A percentile compares a stretch with the other conserved stretches of the same genome.
These are phyloP conservation scores for Lasioglossum marginatum DNA, from an alignment of 2,888 invertebrate species.

Conservation along the genomic window DNA sequence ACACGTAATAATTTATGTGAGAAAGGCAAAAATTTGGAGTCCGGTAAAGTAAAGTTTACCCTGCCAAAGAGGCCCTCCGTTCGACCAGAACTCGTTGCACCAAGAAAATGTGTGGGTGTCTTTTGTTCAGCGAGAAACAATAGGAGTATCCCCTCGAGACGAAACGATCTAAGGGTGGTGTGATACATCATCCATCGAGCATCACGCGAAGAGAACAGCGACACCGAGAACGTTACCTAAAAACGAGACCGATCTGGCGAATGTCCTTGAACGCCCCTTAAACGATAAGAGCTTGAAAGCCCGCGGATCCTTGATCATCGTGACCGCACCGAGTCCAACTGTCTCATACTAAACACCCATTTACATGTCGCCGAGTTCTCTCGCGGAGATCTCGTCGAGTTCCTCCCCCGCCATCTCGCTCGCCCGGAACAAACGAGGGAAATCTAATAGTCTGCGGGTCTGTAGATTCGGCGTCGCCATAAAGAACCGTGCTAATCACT, in stretches of 20 bases:
- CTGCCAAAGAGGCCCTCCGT: background rate
- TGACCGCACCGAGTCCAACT: conserved; percentile 53
- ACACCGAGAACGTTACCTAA: conserved; percentile 11
- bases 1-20: too few relatives aligned
- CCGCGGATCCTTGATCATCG: conserved; percentile 45
- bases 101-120: background rate
- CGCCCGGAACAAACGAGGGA: background rate
- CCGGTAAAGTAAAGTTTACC: too few relatives aligned
- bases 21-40: too few relatives aligned
- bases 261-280: conserved; percentile 2
- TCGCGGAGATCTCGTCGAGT: background rate
- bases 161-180: background rate
- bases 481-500: background rate
- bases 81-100: background rate
- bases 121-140: background rate
- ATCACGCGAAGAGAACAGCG: background rate
- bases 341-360: conserved; percentile 57
- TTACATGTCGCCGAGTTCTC: conserved; percentile 38
- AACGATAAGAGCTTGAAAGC: conserved; percentile 22
- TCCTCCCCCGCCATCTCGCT: background rate
- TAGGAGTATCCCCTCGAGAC: background rate
- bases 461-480: background rate
- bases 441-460: conserved; percentile 22
- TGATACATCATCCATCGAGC: background rate
- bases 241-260: conserved; percentile 46